Evolutionary conservation across 2,888 invertebrate species (phyloP).

Genomic region (Oegoconia quadripuncta): DNA sequence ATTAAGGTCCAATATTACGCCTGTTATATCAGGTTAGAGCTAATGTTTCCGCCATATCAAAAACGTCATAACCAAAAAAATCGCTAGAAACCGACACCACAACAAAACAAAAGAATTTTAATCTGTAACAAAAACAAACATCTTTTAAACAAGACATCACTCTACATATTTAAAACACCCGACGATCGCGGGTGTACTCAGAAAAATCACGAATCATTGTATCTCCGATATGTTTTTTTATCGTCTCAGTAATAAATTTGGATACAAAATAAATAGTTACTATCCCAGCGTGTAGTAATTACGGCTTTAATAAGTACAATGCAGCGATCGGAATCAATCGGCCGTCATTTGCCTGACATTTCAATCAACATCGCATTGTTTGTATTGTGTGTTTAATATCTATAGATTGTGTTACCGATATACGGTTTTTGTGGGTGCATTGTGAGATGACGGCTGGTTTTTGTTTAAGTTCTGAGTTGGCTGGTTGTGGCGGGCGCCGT

Average conservation of each 20-base stretch:
- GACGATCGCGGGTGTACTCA: not conserved
- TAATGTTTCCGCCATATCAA: not conserved
- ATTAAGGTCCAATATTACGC: too few relatives aligned
- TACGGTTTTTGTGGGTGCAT: slow-evolving; percentile 60
- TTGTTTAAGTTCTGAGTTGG: slow-evolving; percentile 33
- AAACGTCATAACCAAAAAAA: slow-evolving; percentile 13
- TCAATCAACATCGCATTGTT: slow-evolving; percentile 77
- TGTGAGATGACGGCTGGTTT: slow-evolving; percentile 54
- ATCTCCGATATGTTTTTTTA: slow-evolving; percentile 59
- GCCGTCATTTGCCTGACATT: slow-evolving; percentile 73
- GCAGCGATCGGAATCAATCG: slow-evolving; percentile 67
- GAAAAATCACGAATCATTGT: slow-evolving; percentile 28
- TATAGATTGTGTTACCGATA: slow-evolving; percentile 77
- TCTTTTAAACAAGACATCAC: slow-evolving; percentile 23
- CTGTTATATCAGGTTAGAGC: too few relatives aligned
- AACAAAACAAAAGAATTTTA: slow-evolving; percentile 36
- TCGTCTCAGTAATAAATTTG: slow-evolving; percentile 66
- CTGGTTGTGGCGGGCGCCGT: slow-evolving; percentile 8
- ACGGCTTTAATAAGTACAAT: slow-evolving; percentile 73
- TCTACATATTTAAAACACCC: slow-evolving; percentile 3
- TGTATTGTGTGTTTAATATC: slow-evolving; percentile 75
- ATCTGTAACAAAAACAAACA: slow-evolving; percentile 38
- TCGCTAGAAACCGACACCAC: slow-evolving; percentile 33
- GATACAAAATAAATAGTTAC: slow-evolving; percentile 72
- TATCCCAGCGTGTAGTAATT: slow-evolving; percentile 73